Conservation (phyloP, 2,797 vertebrate genomes). For the Falco naumanni region DNA sequence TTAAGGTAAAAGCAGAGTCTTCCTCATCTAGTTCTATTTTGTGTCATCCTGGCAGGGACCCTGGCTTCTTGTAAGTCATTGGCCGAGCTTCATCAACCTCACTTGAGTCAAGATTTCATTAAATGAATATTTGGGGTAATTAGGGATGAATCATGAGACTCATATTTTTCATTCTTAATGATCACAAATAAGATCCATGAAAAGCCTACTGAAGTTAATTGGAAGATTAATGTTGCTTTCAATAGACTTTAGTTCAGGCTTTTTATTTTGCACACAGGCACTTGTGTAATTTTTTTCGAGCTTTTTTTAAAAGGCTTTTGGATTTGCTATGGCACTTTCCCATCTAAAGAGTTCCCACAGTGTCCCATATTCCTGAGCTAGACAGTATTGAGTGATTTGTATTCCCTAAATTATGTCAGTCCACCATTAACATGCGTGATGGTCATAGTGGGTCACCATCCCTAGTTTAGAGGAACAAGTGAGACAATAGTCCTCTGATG, state of each 20-base stretch:
- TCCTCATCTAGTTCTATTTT: neutral
- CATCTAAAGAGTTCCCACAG: neutral
- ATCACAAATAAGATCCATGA: constrained; percentile 6
- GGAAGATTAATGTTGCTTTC: neutral
- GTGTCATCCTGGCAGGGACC: neutral
- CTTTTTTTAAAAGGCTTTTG: neutral
- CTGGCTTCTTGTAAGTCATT: neutral
- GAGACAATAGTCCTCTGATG: neutral
- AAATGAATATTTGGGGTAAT: constrained; percentile 44
- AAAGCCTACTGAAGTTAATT: constrained; percentile 40
- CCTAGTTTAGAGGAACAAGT: neutral
- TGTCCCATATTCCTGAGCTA: neutral
- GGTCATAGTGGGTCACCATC: neutral
- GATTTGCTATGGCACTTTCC: neutral
- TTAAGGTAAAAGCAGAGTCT: neutral
- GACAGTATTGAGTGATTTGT: neutral
- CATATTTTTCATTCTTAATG: constrained; percentile 16
- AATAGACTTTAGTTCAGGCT: neutral
- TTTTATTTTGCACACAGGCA: neutral
- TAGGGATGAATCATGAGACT: constrained; percentile 25
- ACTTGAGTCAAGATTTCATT: neutral
- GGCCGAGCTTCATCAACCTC: neutral
- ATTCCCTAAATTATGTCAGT: neutral
- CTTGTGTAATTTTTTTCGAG: neutral
- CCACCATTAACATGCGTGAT: neutral